Conservation (phyloP, 2,888 invertebrate species). For the Ennomos fuscantarius region DNA sequence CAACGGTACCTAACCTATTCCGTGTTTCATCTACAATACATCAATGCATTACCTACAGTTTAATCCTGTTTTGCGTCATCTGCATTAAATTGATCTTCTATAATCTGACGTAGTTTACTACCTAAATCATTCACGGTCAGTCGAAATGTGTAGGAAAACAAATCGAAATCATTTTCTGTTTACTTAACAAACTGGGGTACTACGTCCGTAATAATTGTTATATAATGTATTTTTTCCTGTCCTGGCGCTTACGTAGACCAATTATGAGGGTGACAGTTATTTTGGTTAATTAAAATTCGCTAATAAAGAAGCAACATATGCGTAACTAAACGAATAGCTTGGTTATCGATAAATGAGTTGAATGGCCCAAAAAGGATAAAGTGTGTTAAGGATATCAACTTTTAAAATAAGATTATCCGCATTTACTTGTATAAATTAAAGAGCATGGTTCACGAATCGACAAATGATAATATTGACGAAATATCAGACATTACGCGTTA, state of each 20-base stretch:
- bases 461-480: constrained; percentile 16
- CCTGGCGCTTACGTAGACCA: constrained; percentile 2
- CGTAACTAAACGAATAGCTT: constrained; percentile 2
- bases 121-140: background rate
- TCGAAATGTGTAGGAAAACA: background rate
- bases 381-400: constrained; percentile 61
- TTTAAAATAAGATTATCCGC: constrained; percentile 44
- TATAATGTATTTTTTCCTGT: constrained; percentile 23
- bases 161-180: constrained; percentile 3
- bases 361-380: constrained; percentile 34
- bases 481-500: constrained; percentile 4
- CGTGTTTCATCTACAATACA: background rate
- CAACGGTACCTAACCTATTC: background rate
- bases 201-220: constrained; percentile 25
- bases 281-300: constrained; percentile 13
- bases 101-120: background rate
- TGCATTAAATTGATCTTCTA: background rate
- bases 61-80: background rate
- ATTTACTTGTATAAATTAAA: constrained; percentile 46
- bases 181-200: background rate
- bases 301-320: background rate
- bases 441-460: constrained; percentile 22
- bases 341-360: constrained; percentile 11
- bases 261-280: constrained; percentile 7
- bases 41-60: background rate